Base-by-base conservation (phyloP, 1,140 invertebrate species). In the Pseudomyrmex dendroicus region DNA sequence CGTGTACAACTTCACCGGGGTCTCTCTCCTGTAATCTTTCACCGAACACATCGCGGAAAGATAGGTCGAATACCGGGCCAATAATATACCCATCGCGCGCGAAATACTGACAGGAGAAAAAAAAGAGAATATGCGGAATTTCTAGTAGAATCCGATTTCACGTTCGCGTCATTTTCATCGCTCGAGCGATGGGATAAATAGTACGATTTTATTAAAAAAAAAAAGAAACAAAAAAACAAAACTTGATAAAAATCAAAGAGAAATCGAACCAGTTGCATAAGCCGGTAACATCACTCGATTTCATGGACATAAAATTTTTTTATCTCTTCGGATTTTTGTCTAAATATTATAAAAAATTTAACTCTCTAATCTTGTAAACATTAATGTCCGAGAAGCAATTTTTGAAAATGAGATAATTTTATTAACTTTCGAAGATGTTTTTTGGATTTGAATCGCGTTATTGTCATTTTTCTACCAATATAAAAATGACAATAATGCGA, bases 81-180 rank as follows among this genome's bases (percentile, higher is more conserved):
- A 70, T 80, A 80, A 72, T 80, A 35, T 35, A 72, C 2, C 22
- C 20, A 80, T 80, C 22, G 76, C 66, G 76, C 66, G 44, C 35
- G 44, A 50, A 80, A 80, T 72, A 80, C 70, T 22, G 54, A 80
- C 54, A 72, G 76, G 3, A 17, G 48, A 70, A 70, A 80, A 70
- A 48, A 59, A 61, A 57, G 48, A 46, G 44, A 35, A 13, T 2
- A 80, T 54, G 56, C 15, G 54, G 54, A 72, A 80, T 80, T 72
- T 72, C 61, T 61, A 72, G 17, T 44, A 56, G 54, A 50, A 13
- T 20, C 44, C 13, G 52, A 78, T 70, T 63, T 46, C 73, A 59
- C 20, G 1, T 5, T 68, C 12, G 52, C 35, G 3, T 44, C n/a
- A 59, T 70, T 80, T 80, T 70, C n/a, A 59, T 8, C n/a, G n/a